Conservation (phyloP, 2,888 invertebrate genomes). For the Byasa hedistus region DNA sequence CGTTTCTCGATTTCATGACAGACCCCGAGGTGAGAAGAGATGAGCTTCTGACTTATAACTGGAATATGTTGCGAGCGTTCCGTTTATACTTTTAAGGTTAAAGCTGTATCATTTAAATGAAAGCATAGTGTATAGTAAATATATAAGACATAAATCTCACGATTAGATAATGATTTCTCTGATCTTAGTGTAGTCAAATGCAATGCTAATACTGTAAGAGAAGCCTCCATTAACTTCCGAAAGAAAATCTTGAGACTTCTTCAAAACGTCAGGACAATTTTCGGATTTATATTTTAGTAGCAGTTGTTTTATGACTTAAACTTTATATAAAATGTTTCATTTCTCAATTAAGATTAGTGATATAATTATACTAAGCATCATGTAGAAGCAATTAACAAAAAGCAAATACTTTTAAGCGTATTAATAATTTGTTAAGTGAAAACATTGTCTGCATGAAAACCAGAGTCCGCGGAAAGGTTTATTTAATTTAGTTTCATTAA, state of each 20-base stretch:
- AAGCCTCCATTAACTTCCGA: no score
- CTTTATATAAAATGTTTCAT: not conserved
- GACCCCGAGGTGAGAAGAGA: constrained; percentile 37
- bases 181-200: no score
- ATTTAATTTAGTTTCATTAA: constrained; percentile 7
- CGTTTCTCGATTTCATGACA: constrained; percentile 47
- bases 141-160: no score
- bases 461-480: not conserved
- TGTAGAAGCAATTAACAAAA: not conserved
- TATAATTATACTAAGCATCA: not conserved
- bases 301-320: no score
- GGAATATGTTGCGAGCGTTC: constrained; percentile 18
- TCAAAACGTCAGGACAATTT: no score
- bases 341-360: not conserved
- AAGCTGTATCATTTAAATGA: no score
- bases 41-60: constrained; percentile 27
- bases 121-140: no score
- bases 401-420: constrained; percentile 22
- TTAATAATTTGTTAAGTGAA: constrained; percentile 9
- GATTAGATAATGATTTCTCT: no score
- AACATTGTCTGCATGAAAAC: not conserved
- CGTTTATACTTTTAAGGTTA: not conserved
- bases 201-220: no score
- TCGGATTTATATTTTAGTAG: no score
- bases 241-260: no score